Percentiles rank a stretch among this genome's conserved stretches.
Evolutionary conservation across 2,797 vertebrate species (phyloP).

Genomic region (Hippoglossus hippoglossus): DNA sequence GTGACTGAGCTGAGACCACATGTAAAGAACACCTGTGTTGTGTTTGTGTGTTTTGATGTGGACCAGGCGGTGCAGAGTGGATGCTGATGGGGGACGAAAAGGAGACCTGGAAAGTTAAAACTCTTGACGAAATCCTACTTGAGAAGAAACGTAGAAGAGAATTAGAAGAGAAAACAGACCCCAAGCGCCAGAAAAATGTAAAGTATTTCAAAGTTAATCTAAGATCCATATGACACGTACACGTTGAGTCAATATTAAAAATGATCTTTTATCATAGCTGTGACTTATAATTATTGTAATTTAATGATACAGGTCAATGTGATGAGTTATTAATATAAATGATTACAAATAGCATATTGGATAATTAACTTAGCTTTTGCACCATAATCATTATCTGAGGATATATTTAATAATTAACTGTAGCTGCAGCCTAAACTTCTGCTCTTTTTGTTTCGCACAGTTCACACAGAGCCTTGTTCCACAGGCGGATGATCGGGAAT

Average conservation of each 20-base stretch:
- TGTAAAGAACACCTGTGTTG: background rate
- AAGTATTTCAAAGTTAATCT: constrained; percentile 43
- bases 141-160: constrained; percentile 98
- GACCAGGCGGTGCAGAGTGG: constrained; percentile 78
- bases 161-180: constrained; percentile 93
- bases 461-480: constrained; percentile 71
- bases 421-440: background rate
- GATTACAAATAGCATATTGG: background rate
- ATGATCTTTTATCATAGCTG: background rate
- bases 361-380: background rate
- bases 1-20: background rate
- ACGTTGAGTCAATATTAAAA: background rate
- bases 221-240: background rate
- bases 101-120: constrained; percentile 99
- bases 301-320: background rate
- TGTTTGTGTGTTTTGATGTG: constrained; percentile 17
- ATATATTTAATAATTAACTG: background rate
- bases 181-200: constrained; percentile 94
- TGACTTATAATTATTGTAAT: background rate
- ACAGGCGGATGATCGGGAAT: constrained; percentile 98
- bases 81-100: constrained; percentile 99
- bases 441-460: constrained; percentile 42
- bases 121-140: constrained; percentile 98
- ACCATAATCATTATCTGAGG: background rate
- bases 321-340: background rate